Conservation (phyloP, 2,888 invertebrate species). For the Micoletzkya japonica region DNA sequence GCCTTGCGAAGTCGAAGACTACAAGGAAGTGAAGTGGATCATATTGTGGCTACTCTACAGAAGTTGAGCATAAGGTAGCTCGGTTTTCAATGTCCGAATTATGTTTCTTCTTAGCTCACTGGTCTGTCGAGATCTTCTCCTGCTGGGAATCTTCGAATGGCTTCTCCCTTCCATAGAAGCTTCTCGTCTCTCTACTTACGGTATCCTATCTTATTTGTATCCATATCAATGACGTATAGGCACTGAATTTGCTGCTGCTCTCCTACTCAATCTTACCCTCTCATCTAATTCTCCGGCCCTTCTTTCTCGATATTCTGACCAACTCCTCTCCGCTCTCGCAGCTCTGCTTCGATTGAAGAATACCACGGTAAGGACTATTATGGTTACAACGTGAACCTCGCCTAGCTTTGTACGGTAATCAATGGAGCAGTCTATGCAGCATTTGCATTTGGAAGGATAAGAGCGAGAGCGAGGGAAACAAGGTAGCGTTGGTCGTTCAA, state of each 20-base stretch:
- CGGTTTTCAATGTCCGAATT: not conserved
- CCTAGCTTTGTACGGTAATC: slow-evolving; percentile 25
- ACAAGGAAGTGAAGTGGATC: slow-evolving; percentile 39
- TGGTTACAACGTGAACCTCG: no score
- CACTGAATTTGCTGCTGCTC: slow-evolving; percentile 43
- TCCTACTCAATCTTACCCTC: slow-evolving; percentile 39
- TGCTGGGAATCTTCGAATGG: slow-evolving; percentile 49
- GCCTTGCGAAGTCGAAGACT: slow-evolving; percentile 41
- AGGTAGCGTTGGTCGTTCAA: no score
- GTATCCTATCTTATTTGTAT: no score
- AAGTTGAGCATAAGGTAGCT: slow-evolving; percentile 42
- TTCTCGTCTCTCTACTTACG: slow-evolving; percentile 7
- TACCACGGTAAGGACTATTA: slow-evolving; percentile 30
- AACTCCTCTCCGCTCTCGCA: slow-evolving; percentile 35
- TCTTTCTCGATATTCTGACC: slow-evolving; percentile 30
- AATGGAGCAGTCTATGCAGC: slow-evolving; percentile 35
- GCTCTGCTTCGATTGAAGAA: slow-evolving; percentile 37
- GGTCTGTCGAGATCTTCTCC: slow-evolving; percentile 46
- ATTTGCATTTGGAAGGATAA: slow-evolving; percentile 36
- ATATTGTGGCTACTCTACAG: slow-evolving; percentile 43
- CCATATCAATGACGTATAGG: no score
- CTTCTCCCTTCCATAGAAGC: slow-evolving; percentile 29
- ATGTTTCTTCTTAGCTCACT: slow-evolving; percentile 28
- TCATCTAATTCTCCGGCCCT: slow-evolving; percentile 28
- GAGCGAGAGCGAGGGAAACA: slow-evolving; percentile 38